A percentile compares a stretch with the other conserved stretches of the same genome.
phyloP scores from a whole-genome alignment of 2,888 invertebrate species.

The Apamea crenata region DNA sequence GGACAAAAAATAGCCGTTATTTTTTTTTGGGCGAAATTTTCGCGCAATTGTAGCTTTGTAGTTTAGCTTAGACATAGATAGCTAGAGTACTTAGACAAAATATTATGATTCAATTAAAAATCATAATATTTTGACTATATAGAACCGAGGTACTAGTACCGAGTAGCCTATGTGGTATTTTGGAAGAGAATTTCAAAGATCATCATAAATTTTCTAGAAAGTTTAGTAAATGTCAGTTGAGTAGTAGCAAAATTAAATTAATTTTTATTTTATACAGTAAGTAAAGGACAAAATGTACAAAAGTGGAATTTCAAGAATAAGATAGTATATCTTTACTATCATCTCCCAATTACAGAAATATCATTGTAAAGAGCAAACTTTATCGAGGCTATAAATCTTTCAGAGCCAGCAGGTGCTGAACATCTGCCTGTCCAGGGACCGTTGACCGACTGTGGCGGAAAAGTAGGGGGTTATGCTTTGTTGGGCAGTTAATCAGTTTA shows the following conservation, averaged over 20 bases:
- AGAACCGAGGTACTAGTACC: too few relatives aligned
- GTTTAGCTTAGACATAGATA: background rate
- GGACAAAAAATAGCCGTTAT: constrained; percentile 10
- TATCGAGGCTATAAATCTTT: constrained; percentile 58
- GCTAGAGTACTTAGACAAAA: too few relatives aligned
- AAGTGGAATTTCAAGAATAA: background rate
- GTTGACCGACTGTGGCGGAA: constrained; percentile 39
- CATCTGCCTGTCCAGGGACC: constrained; percentile 46
- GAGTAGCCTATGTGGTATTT: background rate
- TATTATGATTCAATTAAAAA: too few relatives aligned
- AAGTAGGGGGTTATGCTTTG: constrained; percentile 30
- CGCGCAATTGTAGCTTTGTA: background rate
- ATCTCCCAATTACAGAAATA: constrained; percentile 50
- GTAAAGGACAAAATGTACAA: constrained; percentile 4
- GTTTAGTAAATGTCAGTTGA: background rate
- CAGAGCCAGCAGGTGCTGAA: constrained; percentile 32
- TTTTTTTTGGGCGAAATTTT: constrained; percentile 1
- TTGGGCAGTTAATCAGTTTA: background rate
- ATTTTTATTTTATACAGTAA: background rate
- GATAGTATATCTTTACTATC: constrained; percentile 31
- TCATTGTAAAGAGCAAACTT: constrained; percentile 55
- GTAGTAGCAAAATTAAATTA: background rate
- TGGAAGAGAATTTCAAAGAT: background rate
- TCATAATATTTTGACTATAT: background rate
- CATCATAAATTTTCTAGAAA: background rate